A percentile compares a stretch with the other conserved stretches of the same genome.
phyloP scores from a whole-genome alignment of 1,140 invertebrate species.

The Camponotus vicinus region DNA sequence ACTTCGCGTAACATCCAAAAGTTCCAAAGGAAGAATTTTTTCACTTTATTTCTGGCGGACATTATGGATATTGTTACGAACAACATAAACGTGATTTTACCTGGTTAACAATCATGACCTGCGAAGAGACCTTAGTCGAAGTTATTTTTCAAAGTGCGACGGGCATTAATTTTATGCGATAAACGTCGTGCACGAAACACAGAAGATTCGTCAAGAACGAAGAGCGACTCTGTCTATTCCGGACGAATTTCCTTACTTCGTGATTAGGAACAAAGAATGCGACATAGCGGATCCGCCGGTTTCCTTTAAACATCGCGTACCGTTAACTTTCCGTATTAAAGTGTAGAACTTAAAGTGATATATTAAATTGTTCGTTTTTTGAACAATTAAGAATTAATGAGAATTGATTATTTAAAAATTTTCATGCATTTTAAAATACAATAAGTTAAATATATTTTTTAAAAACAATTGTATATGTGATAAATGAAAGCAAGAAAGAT shows the following conservation, averaged over 20 bases:
- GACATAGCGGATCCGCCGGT: not conserved
- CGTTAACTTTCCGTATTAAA: not conserved
- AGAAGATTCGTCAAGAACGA: conserved; percentile 22
- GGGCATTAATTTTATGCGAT: conserved; percentile 33
- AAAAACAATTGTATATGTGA: not conserved
- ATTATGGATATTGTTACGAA: conserved; percentile 54
- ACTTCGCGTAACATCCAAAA: not conserved
- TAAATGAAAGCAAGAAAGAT: not conserved
- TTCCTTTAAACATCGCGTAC: conserved; percentile 26
- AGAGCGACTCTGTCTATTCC: not conserved
- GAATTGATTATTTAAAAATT: not conserved
- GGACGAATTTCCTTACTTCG: conserved; percentile 28
- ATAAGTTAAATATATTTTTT: not conserved
- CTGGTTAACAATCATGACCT: conserved; percentile 29
- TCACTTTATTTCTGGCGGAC: not conserved
- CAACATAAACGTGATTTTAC: conserved; percentile 38
- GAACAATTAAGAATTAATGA: not conserved
- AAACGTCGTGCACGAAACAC: conserved; percentile 23
- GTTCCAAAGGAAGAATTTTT: conserved; percentile 21
- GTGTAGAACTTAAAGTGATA: not conserved
- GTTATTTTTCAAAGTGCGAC: conserved; percentile 43
- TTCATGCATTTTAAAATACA: not conserved
- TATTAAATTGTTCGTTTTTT: conserved; percentile 10
- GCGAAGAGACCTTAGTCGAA: conserved; percentile 11
- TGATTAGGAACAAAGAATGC: conserved; percentile 22